Base-by-base conservation (phyloP, 1,140 invertebrate species). In the Brachionus sp. region DNA sequence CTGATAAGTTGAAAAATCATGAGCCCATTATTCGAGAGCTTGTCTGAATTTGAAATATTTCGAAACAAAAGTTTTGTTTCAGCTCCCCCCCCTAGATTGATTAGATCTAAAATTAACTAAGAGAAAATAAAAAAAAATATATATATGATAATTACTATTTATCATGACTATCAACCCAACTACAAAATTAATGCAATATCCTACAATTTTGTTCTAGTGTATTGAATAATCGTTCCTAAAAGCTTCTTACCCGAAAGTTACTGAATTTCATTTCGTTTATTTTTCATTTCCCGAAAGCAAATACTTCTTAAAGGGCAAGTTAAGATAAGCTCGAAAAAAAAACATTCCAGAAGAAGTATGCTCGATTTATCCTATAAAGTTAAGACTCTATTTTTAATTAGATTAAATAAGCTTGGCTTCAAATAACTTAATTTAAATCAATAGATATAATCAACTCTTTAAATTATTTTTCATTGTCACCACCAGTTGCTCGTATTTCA, bases 91-190 rank as follows among this genome's bases (percentile, higher is more conserved):
- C 50, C 50, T 23, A 57, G 50, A 57, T 57, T 57, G 50, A 57
- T 57, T 57, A 57, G 50, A 19, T 57, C 50, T 57, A 57, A 57
- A 57, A 57, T 57, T 19, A 57, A 57, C 50, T 19, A 57, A 57
- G 50, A 57, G 19, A 57, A 57, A 57, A 9, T 19, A 19, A 19
- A 23, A 23, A n/a, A 2, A 29, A 2, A 29, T 19, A 19, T 57
- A 57, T 57, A 57, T 19, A 57, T 57, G 50, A 57, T 57, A 57
- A 57, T 57, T 57, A 57, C 50, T 57, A 57, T 57, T 23, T 57
- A 57, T 57, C 50, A 57, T 57, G 50, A 57, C 50, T 57, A 57
- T 57, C 50, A 57, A 19, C 50, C 50, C 5, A 23, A 7, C n/a
- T 57, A 57, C 16, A 19, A 57, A 57, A 57, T 57, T 57, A 57